A percentile compares a stretch with the other conserved stretches of the same genome.
Evolutionary conservation across 2,888 invertebrate species (phyloP).

Genomic region (Sesamia inferens): DNA sequence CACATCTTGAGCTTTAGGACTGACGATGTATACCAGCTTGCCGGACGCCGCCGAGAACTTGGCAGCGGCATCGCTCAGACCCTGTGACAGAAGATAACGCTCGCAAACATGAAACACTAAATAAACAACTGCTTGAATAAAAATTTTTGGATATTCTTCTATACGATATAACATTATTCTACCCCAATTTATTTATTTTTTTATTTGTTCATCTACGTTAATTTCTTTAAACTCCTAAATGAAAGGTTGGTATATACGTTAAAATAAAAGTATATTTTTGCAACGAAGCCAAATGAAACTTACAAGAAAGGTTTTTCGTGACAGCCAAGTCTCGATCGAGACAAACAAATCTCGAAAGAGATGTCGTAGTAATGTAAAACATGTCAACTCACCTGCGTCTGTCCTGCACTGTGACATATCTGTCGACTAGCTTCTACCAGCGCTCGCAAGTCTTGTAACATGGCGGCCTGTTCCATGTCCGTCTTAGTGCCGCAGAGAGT

Average conservation of each 20-base stretch:
- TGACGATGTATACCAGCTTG: constrained; percentile 69
- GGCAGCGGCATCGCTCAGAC: constrained; percentile 65
- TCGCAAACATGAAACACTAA: not conserved
- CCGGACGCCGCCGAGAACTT: constrained; percentile 72
- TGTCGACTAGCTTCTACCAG: constrained; percentile 45
- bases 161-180: no score
- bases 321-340: no score
- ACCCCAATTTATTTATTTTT: no score
- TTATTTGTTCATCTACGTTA: no score
- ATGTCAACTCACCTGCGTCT: constrained; percentile 25
- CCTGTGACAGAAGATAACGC: constrained; percentile 55
- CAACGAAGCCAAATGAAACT: no score
- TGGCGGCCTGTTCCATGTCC: constrained; percentile 19
- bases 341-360: no score
- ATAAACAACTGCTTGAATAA: not conserved
- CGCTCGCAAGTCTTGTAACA: constrained; percentile 42
- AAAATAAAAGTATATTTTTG: no score
- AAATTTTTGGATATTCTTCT: not conserved
- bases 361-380: no score
- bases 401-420: constrained; percentile 40
- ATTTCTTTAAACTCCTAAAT: no score
- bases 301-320: no score
- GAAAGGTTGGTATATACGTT: no score
- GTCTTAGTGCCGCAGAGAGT: constrained; percentile 37
- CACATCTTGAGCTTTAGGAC: constrained; percentile 55